Conservation (phyloP, 2,888 invertebrate species). For the Shargacucullia verbasci region DNA sequence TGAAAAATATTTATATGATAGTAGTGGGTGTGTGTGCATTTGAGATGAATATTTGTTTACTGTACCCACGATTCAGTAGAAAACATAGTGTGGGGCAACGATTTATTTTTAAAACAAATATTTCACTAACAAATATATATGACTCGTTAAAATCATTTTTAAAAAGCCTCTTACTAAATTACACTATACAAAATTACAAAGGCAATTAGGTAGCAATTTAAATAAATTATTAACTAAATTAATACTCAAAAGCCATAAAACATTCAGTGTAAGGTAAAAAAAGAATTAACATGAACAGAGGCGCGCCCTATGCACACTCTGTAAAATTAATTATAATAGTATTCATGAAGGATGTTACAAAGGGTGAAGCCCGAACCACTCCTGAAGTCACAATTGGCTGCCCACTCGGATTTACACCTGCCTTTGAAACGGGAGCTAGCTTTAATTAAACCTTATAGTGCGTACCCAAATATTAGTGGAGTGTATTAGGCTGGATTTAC, state of each 20-base stretch:
- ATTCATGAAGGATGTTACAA: conserved; percentile 49
- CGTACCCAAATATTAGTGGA: conserved; percentile 22
- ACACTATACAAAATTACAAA: too few relatives aligned
- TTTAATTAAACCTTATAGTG: conserved; percentile 40
- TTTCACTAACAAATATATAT: too few relatives aligned
- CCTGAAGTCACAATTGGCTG: conserved; percentile 28
- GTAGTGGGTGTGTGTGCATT: too few relatives aligned
- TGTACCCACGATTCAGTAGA: too few relatives aligned
- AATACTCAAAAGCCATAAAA: conserved; percentile 39
- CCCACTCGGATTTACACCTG: conserved; percentile 40
- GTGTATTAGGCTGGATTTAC: conserved; percentile 20
- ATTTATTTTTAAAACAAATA: too few relatives aligned
- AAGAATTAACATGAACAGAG: conserved; percentile 10
- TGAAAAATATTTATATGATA: too few relatives aligned
- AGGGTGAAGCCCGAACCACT: conserved; percentile 15
- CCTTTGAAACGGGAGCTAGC: conserved; percentile 26
- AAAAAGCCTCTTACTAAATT: too few relatives aligned
- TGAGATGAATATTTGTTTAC: too few relatives aligned
- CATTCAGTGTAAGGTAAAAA: conserved; percentile 32
- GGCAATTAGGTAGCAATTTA: conserved; percentile 12
- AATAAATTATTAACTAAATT: conserved; percentile 30
- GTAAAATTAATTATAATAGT: conserved; percentile 50
- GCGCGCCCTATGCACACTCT: conserved; percentile 42
- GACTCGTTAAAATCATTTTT: too few relatives aligned
- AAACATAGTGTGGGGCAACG: too few relatives aligned